Evolutionary conservation across 1,140 invertebrate genomes (phyloP), one percentile per base, ranked within the genome.

Genomic region (Yoshiicerus persimilis): DNA sequence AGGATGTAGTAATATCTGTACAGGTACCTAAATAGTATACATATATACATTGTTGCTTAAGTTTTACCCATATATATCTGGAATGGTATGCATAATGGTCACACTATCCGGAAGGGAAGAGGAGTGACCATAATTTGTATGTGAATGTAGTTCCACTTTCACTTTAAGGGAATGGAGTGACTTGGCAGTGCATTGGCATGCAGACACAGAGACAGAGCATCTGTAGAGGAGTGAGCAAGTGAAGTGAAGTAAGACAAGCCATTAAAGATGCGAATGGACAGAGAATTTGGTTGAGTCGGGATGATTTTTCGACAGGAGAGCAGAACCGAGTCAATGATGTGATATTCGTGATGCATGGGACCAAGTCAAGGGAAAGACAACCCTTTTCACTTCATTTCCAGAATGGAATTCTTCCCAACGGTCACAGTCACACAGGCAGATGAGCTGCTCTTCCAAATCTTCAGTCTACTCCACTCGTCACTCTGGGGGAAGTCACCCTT

Each of bases 61-160:
- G n/a, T n/a, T n/a, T n/a, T n/a, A n/a, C n/a, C n/a, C 47, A 5
- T 5, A 16, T n/a, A 56, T 56, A n/a, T 5, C 39, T 11, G 11
- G 70, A 36, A 20, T 27, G 75, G 34, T 80, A 80, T 80, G 75
- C 75, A 80, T 80, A 80, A 80, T 80, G 32, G 32, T 36, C 32
- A 80, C 75, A 36, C 32, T 80, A 80, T 80, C 32, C 13, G 32
- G 75, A 80, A 80, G 34, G 34, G 75, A 38, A 32, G 32, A 80
- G 4, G 32, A 34, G 20, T 80, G 75, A 38, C 75, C 75, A 80
- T 80, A 80, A 80, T 80, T 80, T 80, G 75, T 80, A 80, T 80
- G 75, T 23, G 75, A 80, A 80, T 80, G 75, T 80, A 80, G 75
- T 80, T 80, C 32, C 75, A 80, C 75, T 80, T 80, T 80, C 75